Conservation (phyloP, 2,797 vertebrate species). For the Trachurus trachurus region DNA sequence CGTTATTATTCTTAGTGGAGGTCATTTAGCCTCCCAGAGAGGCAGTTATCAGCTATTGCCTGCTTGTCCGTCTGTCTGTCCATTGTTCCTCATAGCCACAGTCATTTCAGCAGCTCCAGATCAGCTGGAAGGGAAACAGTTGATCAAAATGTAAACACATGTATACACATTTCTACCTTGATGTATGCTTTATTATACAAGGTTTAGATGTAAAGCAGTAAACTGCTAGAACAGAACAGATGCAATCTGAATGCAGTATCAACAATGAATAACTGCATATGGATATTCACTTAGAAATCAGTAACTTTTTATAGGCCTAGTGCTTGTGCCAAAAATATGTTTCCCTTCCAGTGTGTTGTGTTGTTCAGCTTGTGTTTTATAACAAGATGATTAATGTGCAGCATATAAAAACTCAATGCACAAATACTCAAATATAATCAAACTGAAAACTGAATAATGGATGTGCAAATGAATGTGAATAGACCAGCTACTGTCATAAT, state of each 20-base stretch:
- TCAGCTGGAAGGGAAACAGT: background rate
- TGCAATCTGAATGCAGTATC: background rate
- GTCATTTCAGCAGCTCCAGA: conserved; percentile 12
- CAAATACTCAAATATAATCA: background rate
- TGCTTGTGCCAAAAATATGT: background rate
- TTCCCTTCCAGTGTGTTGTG: conserved; percentile 5
- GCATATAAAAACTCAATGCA: background rate
- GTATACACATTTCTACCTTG: background rate
- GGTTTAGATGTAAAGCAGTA: background rate
- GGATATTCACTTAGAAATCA: too few relatives aligned
- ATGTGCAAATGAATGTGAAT: background rate
- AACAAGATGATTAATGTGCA: background rate
- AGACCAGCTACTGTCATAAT: background rate
- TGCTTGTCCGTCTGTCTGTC: conserved; percentile 7
- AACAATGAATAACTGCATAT: background rate
- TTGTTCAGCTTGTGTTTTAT: background rate
- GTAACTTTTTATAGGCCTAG: background rate
- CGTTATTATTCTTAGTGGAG: conserved; percentile 36
- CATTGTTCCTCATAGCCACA: conserved; percentile 28
- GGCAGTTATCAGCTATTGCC: conserved; percentile 24
- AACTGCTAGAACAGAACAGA: conserved; percentile 8
- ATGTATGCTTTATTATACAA: conserved; percentile 15
- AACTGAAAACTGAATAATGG: conserved; percentile 14
- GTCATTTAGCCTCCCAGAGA: conserved; percentile 35
- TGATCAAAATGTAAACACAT: conserved; percentile 14